Base-by-base conservation (phyloP, 2,888 invertebrate species). In the Chymomyza fuscimana region DNA sequence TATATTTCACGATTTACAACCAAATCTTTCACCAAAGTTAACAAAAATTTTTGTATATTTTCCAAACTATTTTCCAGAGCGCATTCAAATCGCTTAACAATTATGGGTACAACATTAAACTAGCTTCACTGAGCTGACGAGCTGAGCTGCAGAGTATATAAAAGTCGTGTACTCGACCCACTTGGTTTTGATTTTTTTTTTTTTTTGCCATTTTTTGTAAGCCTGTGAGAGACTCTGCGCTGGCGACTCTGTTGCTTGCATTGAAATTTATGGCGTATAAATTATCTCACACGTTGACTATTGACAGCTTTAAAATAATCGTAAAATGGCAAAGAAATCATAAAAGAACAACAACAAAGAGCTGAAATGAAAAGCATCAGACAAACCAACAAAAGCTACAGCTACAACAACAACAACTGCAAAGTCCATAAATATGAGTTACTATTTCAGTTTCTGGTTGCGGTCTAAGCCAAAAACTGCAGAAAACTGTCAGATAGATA, bases 251-350 rank as follows among this genome's bases (percentile, higher is more conserved):
- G 54, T 19, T 22, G 51, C 54, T 87, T 79, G 86, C 86, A 80
- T 70, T 80, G 72, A 87, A 86, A 89, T 88, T 88, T 89, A 88
- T 88, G 88, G 82, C 78, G 78, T 82, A 88, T 88, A 88, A 88
- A 88, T 89, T 87, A 88, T 86, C 88, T 86, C 81, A 84, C 89
- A 87, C 84, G 87, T 88, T 82, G 84, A 77, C 88, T 87, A 88
- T 88, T 89, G 88, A 89, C 88, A 88, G 89, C 89, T 87, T 77
- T 82, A 81, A 79, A 87, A 86, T 87, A 87, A 86, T 86, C 87
- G 86, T 86, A 86, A 86, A 88, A 81, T 77, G 85, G 80, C 84
- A 70, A 85, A 79, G 85, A 86, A 86, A 84, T 86, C 87, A 87
- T 85, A 67, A 87, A 83, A 61, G 12, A 16, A 67, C n/a, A n/a